Evolutionary conservation across 2,888 invertebrate genomes (phyloP), one percentile per base, ranked within the genome.

Genomic region (Bombylius discolor): DNA sequence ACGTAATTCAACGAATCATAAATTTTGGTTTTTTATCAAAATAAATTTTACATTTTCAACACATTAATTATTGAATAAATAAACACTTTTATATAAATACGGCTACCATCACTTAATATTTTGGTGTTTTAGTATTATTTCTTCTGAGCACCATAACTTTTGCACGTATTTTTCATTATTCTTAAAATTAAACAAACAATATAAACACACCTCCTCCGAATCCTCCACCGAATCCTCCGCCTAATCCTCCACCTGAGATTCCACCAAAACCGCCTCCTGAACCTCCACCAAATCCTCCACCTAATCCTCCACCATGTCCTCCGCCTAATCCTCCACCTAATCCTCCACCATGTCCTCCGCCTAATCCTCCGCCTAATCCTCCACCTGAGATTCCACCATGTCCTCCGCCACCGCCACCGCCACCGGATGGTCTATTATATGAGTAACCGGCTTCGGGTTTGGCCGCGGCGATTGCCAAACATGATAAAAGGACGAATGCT

Each of bases 361-460:
- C 55, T 8, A 55, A 56, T 12, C 62, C 62, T 0, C 69, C 70
- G 8, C 63, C 61, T 0, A 73, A 73, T 47, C 71, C 71, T 44
- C 74, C 74, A 14, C 76, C 63, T 5, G 36, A 55, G 64, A 59
- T 31, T 46, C 56, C 56, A 1, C 67, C 65, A 44, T 64, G 59
- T 5, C 71, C 68, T 9, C 64, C 64, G 36, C 66, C 64, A 42
- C 70, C 67, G 13, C 68, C 69, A 23, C 74, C 75, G 55, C 70
- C 66, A 56, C 70, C 68, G 36, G 70, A 70, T 6, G 76, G 77
- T 58, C 72, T 70, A 14, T 79, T 79, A 56, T 73, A 73, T 56
- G 70, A 69, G 62, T 73, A 73, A 23, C 73, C 73, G 59, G 74
- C 72, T 65, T 73, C 74, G 48, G 73, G 73, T 61, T 70, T 71